Conservation (phyloP, 2,113 vertebrate genomes). For the Pygoscelis antarcticus region DNA sequence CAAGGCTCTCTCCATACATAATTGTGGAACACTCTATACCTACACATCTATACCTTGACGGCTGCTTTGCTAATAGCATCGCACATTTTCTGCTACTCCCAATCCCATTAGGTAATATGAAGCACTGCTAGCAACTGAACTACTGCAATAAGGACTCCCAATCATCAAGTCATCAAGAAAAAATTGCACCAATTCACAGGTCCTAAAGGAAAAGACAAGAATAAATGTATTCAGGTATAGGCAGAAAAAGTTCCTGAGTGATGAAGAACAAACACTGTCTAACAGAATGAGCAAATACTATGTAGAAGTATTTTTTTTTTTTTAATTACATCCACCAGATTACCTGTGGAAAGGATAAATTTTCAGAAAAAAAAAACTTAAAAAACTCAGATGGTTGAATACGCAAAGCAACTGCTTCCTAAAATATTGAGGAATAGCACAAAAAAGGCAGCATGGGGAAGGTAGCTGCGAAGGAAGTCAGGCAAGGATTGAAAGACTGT, state of each 20-base stretch:
- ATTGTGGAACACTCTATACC: neutral
- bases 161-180: neutral
- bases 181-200: neutral
- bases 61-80: neutral
- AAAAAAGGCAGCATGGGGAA: neutral
- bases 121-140: neutral
- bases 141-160: neutral
- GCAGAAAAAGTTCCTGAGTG: neutral
- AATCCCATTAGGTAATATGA: rapidly evolving
- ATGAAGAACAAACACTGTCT: neutral
- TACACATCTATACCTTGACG: neutral
- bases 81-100: neutral
- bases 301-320: neutral
- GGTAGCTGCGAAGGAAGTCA: neutral
- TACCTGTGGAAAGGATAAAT: neutral
- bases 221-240: neutral
- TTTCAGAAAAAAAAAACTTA: neutral
- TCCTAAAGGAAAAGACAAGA: neutral
- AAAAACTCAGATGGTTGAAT: neutral
- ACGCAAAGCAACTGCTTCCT: neutral
- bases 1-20: neutral
- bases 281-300: neutral
- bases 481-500: neutral
- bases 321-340: neutral
- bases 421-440: neutral